Conservation (phyloP, 2,888 invertebrate species). For the Drosophila peninsularis region DNA sequence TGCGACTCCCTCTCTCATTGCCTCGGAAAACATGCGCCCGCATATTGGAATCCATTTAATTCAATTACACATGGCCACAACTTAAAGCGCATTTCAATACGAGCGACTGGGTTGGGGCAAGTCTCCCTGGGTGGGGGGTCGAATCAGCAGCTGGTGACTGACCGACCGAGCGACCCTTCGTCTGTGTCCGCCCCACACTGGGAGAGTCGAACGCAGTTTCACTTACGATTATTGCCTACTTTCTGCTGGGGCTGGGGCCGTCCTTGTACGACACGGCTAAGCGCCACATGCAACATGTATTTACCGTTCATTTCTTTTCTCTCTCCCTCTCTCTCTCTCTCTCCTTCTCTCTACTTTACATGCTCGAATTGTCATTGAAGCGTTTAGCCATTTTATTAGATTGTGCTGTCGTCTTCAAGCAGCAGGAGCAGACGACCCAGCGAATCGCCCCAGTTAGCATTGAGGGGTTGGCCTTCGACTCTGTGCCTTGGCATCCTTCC, state of each 20-base stretch:
- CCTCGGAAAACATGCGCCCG: constrained; percentile 68
- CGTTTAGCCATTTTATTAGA: constrained; percentile 83
- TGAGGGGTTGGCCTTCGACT: constrained; percentile 29
- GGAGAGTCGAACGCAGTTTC: constrained; percentile 54
- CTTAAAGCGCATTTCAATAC: constrained; percentile 75
- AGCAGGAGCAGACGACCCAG: constrained; percentile 29
- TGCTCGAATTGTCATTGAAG: constrained; percentile 82
- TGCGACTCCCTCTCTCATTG: background rate
- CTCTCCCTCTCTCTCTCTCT: constrained; percentile 10
- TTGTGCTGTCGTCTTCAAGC: constrained; percentile 72
- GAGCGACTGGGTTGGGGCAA: constrained; percentile 6
- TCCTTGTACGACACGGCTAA: constrained; percentile 72
- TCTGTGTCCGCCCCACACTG: background rate
- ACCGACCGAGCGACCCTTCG: constrained; percentile 5
- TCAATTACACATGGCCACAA: constrained; percentile 75
- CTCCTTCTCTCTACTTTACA: constrained; percentile 64
- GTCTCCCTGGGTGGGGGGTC: constrained; percentile 15
- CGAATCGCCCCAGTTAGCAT: constrained; percentile 62
- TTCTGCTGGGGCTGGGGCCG: constrained; percentile 49
- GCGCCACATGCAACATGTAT: constrained; percentile 78
- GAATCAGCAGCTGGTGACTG: constrained; percentile 54
- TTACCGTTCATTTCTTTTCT: constrained; percentile 44
- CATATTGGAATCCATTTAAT: constrained; percentile 79
- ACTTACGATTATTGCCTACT: constrained; percentile 80
- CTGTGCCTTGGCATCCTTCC: constrained; percentile 11